Evolutionary conservation across 1,140 invertebrate species (phyloP), one percentile per base, ranked within the genome.

Genomic region (Vanessa atalanta): DNA sequence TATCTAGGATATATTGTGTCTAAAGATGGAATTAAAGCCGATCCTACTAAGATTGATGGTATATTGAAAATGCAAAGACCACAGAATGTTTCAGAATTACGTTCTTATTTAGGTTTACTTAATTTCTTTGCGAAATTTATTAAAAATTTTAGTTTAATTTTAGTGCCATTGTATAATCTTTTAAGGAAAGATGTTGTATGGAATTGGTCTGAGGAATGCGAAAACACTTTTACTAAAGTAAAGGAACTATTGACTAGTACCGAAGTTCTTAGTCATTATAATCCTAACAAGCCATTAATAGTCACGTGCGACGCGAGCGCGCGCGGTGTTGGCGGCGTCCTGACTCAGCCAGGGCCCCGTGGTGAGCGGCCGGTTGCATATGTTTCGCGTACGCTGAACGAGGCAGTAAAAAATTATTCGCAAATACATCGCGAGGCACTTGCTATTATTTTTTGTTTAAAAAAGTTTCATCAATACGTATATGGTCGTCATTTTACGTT

Each of bases 351-450:
- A 16, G 51, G 20, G 12, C 7, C 23, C 79, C 80, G 13, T 60
- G 60, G 64, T 50, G 79, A 81, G 71, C 79, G 79, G 4, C 53
- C 68, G 3, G 63, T 80, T 2, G 69, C 71, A 0, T 94, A 81
- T 79, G 92, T 93, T 91, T 26, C 51, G 51, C 79, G 90, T 48
- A 78, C 86, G 3, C 80, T 94, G 48, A 90, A 79, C 9, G 31
- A 70, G 2, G 78, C 85, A 3, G 89, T 94, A 68, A 70, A 74
- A 48, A 86, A 90, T 48, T 94, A 94, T 72, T 75, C 84, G 1
- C 90, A 94, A 73, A 91, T 94, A 13, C 90, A 94, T 60, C 93
- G 90, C 70, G 93, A 95, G 76, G 92, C 89, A 0, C 72, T 94
- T 14, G 91, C 88, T 4, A 88, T 94, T 23, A 84, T 94, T 7